phyloP scores from a whole-genome alignment of 2,113 vertebrate species.

The Nothobranchius furzeri region DNA sequence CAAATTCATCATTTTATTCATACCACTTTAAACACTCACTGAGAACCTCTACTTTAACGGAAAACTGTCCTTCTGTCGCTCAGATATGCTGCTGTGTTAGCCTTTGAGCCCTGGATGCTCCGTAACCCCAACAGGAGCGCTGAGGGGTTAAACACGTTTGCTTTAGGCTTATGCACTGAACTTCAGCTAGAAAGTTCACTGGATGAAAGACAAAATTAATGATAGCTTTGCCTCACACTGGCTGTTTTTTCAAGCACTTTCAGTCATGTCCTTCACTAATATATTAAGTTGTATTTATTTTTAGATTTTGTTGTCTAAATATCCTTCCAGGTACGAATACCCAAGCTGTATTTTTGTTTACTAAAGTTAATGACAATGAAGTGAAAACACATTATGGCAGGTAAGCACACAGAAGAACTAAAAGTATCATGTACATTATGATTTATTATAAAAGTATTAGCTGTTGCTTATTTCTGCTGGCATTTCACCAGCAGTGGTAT shows the following conservation, averaged over 20 bases:
- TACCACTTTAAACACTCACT: conserved; percentile 18
- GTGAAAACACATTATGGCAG: no score
- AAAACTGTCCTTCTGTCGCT: conserved; percentile 38
- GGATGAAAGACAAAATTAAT: conserved; percentile 16
- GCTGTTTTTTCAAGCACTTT: no score
- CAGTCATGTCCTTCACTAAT: no score
- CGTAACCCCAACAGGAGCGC: conserved; percentile 44
- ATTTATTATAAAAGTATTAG: background rate
- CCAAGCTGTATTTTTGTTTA: no score
- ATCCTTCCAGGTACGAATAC: background rate
- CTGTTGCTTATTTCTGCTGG: no score
- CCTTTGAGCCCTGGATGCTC: conserved; percentile 18
- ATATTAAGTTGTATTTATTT: no score
- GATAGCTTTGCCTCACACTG: background rate
- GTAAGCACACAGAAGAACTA: no score
- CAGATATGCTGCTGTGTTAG: conserved; percentile 35
- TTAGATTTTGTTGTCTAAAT: background rate
- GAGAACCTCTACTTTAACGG: conserved; percentile 4
- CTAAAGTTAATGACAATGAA: no score
- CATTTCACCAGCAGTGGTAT: no score
- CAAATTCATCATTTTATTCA: conserved; percentile 4
- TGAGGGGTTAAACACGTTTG: conserved; percentile 41
- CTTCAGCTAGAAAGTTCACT: conserved; percentile 21
- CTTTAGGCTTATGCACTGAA: conserved; percentile 29
- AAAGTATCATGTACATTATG: background rate